Evolutionary conservation across 2,113 vertebrate species (phyloP).

Genomic region (Pelvicachromis taeniatus): DNA sequence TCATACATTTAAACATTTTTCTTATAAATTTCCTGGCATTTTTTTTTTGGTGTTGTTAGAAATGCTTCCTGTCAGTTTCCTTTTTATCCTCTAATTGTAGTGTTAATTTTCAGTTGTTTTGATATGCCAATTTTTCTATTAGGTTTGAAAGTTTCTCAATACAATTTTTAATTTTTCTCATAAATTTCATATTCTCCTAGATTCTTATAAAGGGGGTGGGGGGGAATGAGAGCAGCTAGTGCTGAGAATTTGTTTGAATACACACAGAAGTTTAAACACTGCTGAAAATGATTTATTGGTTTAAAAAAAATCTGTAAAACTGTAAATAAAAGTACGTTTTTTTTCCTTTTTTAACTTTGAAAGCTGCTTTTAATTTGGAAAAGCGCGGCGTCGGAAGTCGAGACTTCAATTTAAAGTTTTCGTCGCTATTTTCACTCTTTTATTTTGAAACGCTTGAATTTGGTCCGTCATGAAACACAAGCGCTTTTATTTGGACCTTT

Average conservation of each 20-base stretch:
- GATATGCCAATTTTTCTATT: background rate
- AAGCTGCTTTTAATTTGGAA: background rate
- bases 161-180: background rate
- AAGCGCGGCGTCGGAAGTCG: background rate
- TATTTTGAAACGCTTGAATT: background rate
- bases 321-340: rapidly evolving
- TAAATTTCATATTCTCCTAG: background rate
- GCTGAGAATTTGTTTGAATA: background rate
- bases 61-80: background rate
- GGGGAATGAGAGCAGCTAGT: background rate
- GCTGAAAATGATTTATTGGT: background rate
- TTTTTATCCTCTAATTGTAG: background rate
- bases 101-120: background rate
- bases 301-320: background rate
- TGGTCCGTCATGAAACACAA: background rate
- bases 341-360: background rate
- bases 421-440: background rate
- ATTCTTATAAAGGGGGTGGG: background rate
- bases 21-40: background rate
- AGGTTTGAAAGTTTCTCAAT: background rate
- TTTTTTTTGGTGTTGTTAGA: no score
- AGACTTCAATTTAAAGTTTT: background rate
- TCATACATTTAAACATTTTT: background rate
- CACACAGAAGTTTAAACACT: background rate
- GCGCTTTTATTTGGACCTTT: background rate